phyloP scores from a whole-genome alignment of 2,113 vertebrate genomes.

The Pelvicachromis taeniatus region DNA sequence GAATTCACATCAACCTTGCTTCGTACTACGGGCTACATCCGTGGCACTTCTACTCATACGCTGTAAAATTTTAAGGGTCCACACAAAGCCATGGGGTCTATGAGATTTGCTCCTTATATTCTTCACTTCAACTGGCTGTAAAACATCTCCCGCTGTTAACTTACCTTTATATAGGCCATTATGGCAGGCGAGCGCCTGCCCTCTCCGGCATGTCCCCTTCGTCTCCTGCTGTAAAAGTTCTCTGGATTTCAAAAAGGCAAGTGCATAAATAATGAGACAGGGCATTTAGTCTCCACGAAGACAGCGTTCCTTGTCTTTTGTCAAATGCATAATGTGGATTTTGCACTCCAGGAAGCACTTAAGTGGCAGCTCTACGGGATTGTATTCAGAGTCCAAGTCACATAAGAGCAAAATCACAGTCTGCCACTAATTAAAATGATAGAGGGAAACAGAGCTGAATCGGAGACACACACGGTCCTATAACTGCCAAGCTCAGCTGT shows the following conservation, averaged over 20 bases:
- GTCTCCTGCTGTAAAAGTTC: background rate
- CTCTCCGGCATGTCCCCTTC: background rate
- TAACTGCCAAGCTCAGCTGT: background rate
- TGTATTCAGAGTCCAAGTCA: background rate
- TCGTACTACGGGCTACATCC: background rate
- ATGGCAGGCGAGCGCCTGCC: background rate
- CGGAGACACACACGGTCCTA: background rate
- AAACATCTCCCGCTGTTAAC: background rate
- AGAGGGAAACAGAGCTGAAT: background rate
- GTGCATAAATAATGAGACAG: background rate
- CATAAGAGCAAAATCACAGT: background rate
- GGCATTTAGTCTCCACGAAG: background rate
- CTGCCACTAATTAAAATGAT: background rate
- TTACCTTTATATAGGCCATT: background rate
- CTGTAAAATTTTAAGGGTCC: constrained; percentile 14
- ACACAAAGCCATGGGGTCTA: background rate
- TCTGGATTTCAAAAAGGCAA: background rate
- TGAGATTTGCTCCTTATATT: background rate
- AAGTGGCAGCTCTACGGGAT: background rate
- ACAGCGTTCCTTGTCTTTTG: background rate
- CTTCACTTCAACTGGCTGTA: background rate
- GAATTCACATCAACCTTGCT: background rate
- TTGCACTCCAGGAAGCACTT: background rate
- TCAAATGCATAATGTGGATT: constrained; percentile 3
- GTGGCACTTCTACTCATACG: background rate